Evolutionary conservation across 1,140 invertebrate species (phyloP).

Genomic region (Venustaconcha ellipsiformis): DNA sequence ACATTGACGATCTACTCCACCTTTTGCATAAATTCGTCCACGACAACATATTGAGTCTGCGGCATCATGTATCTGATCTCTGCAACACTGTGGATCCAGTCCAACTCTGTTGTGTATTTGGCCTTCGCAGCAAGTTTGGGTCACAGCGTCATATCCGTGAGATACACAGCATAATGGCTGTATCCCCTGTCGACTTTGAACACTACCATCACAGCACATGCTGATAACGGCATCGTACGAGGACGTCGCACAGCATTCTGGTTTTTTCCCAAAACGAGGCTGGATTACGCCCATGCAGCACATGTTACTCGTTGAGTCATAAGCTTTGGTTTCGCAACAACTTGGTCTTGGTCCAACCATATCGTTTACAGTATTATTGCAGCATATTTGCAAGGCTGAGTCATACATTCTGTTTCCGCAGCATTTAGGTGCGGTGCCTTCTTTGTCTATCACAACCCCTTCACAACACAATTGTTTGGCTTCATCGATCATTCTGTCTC

Average conservation of each 20-base stretch:
- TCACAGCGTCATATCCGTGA: slow-evolving; percentile 21
- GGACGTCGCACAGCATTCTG: slow-evolving; percentile 16
- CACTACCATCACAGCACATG: slow-evolving; percentile 27
- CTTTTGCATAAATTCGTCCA: slow-evolving; percentile 8
- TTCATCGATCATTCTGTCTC: slow-evolving; percentile 17
- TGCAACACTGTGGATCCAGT: slow-evolving; percentile 16
- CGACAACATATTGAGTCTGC: slow-evolving; percentile 19
- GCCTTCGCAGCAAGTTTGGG: slow-evolving; percentile 23
- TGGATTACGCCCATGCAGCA: slow-evolving; percentile 26
- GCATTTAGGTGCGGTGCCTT: slow-evolving; percentile 17
- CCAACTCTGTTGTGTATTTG: slow-evolving; percentile 3
- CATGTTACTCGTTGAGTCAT: slow-evolving; percentile 21
- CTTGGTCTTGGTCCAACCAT: slow-evolving; percentile 15
- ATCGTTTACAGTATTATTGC: slow-evolving; percentile 17
- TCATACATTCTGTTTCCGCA: slow-evolving; percentile 27
- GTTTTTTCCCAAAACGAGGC: slow-evolving; percentile 12
- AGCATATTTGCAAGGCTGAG: slow-evolving; percentile 16
- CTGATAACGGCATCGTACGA: slow-evolving; percentile 18
- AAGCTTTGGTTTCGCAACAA: slow-evolving; percentile 25
- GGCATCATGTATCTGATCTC: slow-evolving; percentile 22
- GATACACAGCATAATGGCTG: slow-evolving; percentile 27
- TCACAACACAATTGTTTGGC: slow-evolving; percentile 19
- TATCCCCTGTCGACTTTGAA: slow-evolving; percentile 20
- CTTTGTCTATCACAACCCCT: slow-evolving; percentile 17
- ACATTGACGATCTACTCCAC: slow-evolving; percentile 18